Conservation (phyloP, 1,140 invertebrate genomes). For the Drosophila bocki region DNA sequence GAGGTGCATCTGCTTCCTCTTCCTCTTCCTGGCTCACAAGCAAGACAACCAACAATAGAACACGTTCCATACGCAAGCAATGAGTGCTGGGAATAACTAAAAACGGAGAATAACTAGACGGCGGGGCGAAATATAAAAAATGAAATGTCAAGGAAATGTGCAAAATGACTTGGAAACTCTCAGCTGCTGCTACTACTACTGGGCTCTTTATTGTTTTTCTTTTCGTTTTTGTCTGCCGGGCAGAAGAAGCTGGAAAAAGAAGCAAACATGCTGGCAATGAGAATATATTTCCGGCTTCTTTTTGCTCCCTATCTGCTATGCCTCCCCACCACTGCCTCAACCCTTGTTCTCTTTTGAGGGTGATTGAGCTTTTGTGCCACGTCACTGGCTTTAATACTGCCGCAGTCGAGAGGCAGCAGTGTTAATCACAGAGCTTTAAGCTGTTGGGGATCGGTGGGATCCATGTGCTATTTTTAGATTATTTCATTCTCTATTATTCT, state of each 20-base stretch:
- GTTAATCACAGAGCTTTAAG: slow-evolving; percentile 46
- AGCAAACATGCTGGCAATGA: slow-evolving; percentile 20
- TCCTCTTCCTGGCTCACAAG: slow-evolving; percentile 27
- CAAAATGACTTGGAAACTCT: slow-evolving; percentile 77
- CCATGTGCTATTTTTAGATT: slow-evolving; percentile 11
- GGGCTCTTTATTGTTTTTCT: slow-evolving; percentile 16
- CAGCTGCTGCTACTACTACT: slow-evolving; percentile 5
- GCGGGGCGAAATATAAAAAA: slow-evolving; percentile 51
- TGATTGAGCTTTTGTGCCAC: slow-evolving; percentile 29
- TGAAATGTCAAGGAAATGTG: slow-evolving; percentile 82
- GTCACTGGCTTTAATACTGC: slow-evolving; percentile 28
- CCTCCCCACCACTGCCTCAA: neutral
- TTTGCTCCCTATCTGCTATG: neutral
- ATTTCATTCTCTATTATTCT: neutral
- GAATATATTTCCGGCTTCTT: slow-evolving; percentile 40
- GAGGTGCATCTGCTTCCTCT: slow-evolving; percentile 50
- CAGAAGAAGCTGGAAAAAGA: neutral
- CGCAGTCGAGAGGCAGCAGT: neutral
- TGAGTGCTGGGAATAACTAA: slow-evolving; percentile 31
- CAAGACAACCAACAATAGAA: slow-evolving; percentile 47
- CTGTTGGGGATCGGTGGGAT: slow-evolving; percentile 7
- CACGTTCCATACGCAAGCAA: slow-evolving; percentile 38
- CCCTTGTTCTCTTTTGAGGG: slow-evolving; percentile 16
- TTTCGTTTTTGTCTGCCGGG: slow-evolving; percentile 16
- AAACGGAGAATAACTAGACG: slow-evolving; percentile 34